These are phyloP conservation scores for Lordiphosa stackelbergi DNA, from an alignment of 1,140 invertebrate species.

Conservation along the genomic window DNA sequence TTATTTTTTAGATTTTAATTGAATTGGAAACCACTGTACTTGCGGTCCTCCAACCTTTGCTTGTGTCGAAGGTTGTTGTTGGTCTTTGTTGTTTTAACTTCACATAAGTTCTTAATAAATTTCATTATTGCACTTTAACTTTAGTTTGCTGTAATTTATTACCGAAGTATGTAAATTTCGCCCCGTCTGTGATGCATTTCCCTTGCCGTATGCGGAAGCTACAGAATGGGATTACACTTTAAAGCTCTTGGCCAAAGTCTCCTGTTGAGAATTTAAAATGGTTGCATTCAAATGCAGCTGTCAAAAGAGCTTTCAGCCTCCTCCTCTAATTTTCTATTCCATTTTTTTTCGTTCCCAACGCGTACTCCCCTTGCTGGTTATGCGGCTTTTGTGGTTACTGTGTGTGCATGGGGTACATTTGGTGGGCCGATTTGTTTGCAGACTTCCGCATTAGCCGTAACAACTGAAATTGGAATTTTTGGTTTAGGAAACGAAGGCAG, in stretches of 20 bases:
- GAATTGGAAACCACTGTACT: neutral
- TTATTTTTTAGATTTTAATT: too few relatives aligned
- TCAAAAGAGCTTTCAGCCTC: neutral
- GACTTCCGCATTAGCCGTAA: slow-evolving; percentile 37
- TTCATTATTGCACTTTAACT: slow-evolving; percentile 53
- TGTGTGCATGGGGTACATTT: slow-evolving; percentile 17
- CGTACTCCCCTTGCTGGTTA: slow-evolving; percentile 31
- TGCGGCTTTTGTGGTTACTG: slow-evolving; percentile 54
- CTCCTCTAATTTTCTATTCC: slow-evolving; percentile 37
- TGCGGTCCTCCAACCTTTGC: slow-evolving; percentile 1
- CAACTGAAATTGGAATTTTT: slow-evolving; percentile 16
- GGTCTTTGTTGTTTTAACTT: slow-evolving; percentile 42
- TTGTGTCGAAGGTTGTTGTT: slow-evolving; percentile 14
- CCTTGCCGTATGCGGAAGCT: neutral
- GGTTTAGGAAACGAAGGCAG: slow-evolving; percentile 3
- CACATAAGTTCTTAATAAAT: slow-evolving; percentile 55
- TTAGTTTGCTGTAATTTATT: slow-evolving; percentile 42
- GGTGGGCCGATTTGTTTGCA: slow-evolving; percentile 22
- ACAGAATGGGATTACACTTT: neutral
- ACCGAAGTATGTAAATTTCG: slow-evolving; percentile 23
- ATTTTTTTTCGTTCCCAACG: slow-evolving; percentile 24
- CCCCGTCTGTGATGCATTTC: neutral
- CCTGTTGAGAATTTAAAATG: neutral
- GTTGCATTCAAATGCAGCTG: slow-evolving; percentile 9
- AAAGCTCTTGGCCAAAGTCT: neutral